These are phyloP conservation scores for Lepus timidus DNA, from an alignment of 2,113 vertebrate genomes.

Conservation along the genomic window DNA sequence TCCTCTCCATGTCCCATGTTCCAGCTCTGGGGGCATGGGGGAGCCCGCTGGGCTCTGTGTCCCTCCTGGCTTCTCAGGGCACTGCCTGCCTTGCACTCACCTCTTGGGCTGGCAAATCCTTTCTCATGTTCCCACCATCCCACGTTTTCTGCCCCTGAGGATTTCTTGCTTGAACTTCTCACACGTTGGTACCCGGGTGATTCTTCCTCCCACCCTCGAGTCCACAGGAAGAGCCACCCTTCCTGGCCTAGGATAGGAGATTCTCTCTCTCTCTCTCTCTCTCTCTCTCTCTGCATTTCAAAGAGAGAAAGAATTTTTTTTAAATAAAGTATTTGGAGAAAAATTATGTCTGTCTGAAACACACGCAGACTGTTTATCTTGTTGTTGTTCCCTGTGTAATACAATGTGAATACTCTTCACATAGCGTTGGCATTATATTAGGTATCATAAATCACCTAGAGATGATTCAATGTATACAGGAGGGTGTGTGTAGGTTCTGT, in stretches of 20 bases:
- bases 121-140: not conserved
- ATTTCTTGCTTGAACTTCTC: not conserved
- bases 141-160: not conserved
- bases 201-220: rapidly evolving
- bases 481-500: not conserved
- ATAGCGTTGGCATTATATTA: not conserved
- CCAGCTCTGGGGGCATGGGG: rapidly evolving
- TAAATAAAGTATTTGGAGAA: not conserved
- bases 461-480: not conserved
- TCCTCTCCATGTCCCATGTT: not conserved
- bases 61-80: not conserved
- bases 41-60: not conserved
- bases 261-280: too few relatives aligned
- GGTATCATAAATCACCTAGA: not conserved
- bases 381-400: not conserved
- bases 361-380: not conserved
- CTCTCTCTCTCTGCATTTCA: too few relatives aligned
- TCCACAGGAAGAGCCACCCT: not conserved
- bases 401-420: not conserved
- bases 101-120: not conserved
- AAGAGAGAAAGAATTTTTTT: too few relatives aligned
- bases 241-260: not conserved
- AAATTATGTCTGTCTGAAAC: not conserved
- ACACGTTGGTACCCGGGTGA: not conserved
- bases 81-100: not conserved